Evolutionary conservation across 1,140 invertebrate species (phyloP).

Genomic region (Drosophila bifasciata): DNA sequence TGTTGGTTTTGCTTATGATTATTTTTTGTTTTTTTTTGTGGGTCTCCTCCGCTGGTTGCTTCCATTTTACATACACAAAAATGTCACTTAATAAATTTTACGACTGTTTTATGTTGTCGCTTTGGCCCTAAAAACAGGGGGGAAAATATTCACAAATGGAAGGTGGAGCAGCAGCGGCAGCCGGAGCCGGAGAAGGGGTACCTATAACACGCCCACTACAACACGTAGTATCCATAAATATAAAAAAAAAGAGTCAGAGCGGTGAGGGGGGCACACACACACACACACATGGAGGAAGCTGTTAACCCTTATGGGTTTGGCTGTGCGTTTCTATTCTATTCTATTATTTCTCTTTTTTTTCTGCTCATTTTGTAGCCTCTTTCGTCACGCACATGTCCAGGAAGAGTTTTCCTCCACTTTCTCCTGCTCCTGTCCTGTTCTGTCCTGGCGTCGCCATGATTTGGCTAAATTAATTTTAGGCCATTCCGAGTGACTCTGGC

Average conservation of each 20-base stretch:
- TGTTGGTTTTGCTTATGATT: slow-evolving; percentile 37
- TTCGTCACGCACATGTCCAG: slow-evolving; percentile 50
- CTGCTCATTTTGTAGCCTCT: background rate
- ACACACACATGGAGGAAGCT: slow-evolving; percentile 36
- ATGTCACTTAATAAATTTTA: slow-evolving; percentile 83
- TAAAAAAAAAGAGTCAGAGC: slow-evolving; percentile 46
- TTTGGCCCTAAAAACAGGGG: slow-evolving; percentile 59
- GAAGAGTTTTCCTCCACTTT: background rate
- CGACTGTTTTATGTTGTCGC: slow-evolving; percentile 81
- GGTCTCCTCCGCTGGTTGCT: background rate
- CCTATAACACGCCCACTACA: slow-evolving; percentile 72
- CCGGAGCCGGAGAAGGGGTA: background rate
- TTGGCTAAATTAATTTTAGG: slow-evolving; percentile 48
- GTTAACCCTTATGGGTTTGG: slow-evolving; percentile 56
- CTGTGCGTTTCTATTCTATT: slow-evolving; percentile 20
- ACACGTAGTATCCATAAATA: slow-evolving; percentile 78
- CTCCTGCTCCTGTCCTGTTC: background rate
- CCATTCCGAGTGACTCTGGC: slow-evolving; percentile 9
- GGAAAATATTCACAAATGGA: background rate
- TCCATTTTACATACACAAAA: slow-evolving; percentile 56
- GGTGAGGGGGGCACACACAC: slow-evolving; percentile 8
- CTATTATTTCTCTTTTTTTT: slow-evolving; percentile 34
- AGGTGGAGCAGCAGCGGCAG: slow-evolving; percentile 17
- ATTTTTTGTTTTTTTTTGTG: slow-evolving; percentile 14
- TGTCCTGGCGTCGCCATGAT: slow-evolving; percentile 32